Conservation (phyloP, 2,888 invertebrate species). For the Aleiodes leptofemur region DNA sequence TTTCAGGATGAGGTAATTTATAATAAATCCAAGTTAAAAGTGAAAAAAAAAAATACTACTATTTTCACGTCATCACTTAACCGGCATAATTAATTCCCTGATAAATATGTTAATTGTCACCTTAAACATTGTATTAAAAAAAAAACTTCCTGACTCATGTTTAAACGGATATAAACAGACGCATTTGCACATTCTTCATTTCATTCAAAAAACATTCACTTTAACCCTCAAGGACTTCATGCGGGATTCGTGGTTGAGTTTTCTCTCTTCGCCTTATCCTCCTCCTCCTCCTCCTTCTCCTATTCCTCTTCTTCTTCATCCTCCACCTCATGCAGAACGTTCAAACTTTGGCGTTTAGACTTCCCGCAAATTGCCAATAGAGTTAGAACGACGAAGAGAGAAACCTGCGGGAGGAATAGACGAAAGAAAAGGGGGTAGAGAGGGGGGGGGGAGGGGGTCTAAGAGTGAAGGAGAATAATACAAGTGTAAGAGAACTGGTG, state of each 20-base stretch:
- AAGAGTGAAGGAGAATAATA: slow-evolving; percentile 11
- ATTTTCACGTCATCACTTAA: too few species aligned
- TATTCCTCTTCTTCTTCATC: too few species aligned
- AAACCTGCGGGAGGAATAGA: too few species aligned
- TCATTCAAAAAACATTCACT: slow-evolving; percentile 24
- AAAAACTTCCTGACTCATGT: too few species aligned
- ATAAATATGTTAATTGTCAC: too few species aligned
- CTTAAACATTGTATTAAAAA: too few species aligned
- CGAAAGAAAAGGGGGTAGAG: neutral
- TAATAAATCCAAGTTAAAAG: slow-evolving; percentile 9
- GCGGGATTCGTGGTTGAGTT: slow-evolving; percentile 25
- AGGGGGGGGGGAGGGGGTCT: too few species aligned
- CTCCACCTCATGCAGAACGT: neutral
- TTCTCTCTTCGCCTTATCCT: too few species aligned
- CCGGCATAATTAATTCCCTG: too few species aligned
- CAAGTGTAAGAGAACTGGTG: slow-evolving; percentile 18
- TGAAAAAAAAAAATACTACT: neutral
- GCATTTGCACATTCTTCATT: slow-evolving; percentile 7
- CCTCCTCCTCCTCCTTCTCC: too few species aligned
- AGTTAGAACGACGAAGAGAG: slow-evolving; percentile 1
- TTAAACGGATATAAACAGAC: too few species aligned
- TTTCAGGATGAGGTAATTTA: slow-evolving; percentile 83
- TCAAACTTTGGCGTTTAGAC: slow-evolving; percentile 32
- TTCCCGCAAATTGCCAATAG: slow-evolving; percentile 30
- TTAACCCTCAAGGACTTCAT: slow-evolving; percentile 25